Conservation (phyloP, 1,140 invertebrate genomes). For the Lordiphosa clarofinis region DNA sequence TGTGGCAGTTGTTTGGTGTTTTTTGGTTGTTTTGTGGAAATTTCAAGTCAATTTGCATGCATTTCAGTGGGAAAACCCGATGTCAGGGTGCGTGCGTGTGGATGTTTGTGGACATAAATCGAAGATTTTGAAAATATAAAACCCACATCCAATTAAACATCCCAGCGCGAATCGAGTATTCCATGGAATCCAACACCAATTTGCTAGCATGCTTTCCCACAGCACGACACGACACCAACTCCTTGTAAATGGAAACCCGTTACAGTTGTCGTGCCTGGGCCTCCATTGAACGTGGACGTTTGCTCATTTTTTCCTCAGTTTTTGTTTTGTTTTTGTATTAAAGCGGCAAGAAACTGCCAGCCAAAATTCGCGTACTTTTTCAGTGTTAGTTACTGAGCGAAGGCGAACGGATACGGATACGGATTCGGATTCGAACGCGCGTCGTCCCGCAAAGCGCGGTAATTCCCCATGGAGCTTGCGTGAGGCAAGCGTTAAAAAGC, state of each 20-base stretch:
- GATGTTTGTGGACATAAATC: too few species aligned
- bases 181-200: constrained; percentile 67
- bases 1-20: constrained; percentile 37
- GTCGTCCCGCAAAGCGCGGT: constrained; percentile 59
- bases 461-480: constrained; percentile 22
- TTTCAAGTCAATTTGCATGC: constrained; percentile 58
- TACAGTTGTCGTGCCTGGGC: constrained; percentile 63
- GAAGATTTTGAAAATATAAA: constrained; percentile 4
- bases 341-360: constrained; percentile 60
- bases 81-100: constrained; percentile 7
- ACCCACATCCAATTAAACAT: constrained; percentile 41
- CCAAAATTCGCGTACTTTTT: constrained; percentile 73
- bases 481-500: constrained; percentile 17
- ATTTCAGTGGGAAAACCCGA: constrained; percentile 43
- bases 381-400: constrained; percentile 56
- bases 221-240: constrained; percentile 33
- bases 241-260: constrained; percentile 74
- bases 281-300: constrained; percentile 34
- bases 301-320: constrained; percentile 14
- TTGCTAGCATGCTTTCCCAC: constrained; percentile 53
- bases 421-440: constrained; percentile 67
- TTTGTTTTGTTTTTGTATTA: constrained; percentile 42
- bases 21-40: constrained; percentile 63
- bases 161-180: constrained; percentile 30
- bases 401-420: constrained; percentile 76